Evolutionary conservation across 2,888 invertebrate genomes (phyloP).

Genomic region (Caenorhabditis sp.): DNA sequence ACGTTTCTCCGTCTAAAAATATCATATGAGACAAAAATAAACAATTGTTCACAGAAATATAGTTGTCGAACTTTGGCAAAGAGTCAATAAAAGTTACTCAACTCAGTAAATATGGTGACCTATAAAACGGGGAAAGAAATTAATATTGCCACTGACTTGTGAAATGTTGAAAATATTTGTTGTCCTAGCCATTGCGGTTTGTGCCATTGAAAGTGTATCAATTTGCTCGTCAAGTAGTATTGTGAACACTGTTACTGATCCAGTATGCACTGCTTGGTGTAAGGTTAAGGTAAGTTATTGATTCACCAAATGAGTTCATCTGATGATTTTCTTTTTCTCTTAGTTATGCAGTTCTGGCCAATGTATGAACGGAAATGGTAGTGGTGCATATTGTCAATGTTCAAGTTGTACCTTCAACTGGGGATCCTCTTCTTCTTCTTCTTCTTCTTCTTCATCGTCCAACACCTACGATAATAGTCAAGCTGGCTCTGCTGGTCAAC

Average conservation of each 20-base stretch:
- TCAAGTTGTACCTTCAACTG: slow-evolving; percentile 23
- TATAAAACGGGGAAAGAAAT: neutral
- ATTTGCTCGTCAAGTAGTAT: slow-evolving; percentile 29
- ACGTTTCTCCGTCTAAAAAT: neutral
- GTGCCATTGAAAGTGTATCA: neutral
- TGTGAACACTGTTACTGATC: slow-evolving; percentile 28
- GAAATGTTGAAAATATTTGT: neutral
- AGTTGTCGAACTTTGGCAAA: neutral
- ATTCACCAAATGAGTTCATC: neutral
- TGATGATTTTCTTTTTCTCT: neutral
- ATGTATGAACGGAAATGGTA: slow-evolving; percentile 14
- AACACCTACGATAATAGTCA: slow-evolving; percentile 13
- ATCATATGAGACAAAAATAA: neutral
- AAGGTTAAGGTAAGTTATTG: slow-evolving; percentile 29
- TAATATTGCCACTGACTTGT: neutral
- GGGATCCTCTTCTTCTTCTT: slow-evolving; percentile 25
- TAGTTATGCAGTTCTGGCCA: slow-evolving; percentile 32
- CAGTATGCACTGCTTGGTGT: slow-evolving; percentile 38
- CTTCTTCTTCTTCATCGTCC: slow-evolving; percentile 15
- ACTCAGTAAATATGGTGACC: neutral
- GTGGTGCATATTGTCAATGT: slow-evolving; percentile 24
- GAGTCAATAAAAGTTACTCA: neutral
- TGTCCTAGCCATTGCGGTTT: neutral
- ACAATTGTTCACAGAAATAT: neutral
- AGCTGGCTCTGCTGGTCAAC: slow-evolving; percentile 4